phyloP scores from a whole-genome alignment of 1,140 invertebrate genomes.

The Tetragonula clypearis region DNA sequence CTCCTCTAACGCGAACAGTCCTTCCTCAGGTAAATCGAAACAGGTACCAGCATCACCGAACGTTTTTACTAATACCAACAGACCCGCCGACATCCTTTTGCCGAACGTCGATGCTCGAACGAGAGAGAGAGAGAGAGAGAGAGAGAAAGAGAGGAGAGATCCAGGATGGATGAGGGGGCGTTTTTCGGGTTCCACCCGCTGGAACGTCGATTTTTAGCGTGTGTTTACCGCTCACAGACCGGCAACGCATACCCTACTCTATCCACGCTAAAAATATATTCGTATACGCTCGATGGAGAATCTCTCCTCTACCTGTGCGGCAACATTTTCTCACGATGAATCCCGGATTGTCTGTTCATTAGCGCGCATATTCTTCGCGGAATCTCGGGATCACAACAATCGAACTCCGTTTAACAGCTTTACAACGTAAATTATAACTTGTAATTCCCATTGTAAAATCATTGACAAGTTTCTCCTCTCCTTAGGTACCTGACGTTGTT shows the following conservation, averaged over 20 bases:
- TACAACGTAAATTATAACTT: constrained; percentile 1
- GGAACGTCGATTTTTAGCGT: constrained; percentile 31
- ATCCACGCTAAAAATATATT: constrained; percentile 45
- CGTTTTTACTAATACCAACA: constrained; percentile 39
- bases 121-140: background rate
- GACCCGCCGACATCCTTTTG: constrained; percentile 1
- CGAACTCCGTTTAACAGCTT: background rate
- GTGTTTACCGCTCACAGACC: constrained; percentile 49
- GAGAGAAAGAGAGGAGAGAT: background rate
- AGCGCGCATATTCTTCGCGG: constrained; percentile 25
- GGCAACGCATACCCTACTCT: constrained; percentile 9
- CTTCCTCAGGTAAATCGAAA: constrained; percentile 66
- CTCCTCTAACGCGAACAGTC: constrained; percentile 6
- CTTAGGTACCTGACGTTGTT: too few relatives aligned
- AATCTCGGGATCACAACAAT: constrained; percentile 22
- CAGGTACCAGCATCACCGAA: constrained; percentile 55
- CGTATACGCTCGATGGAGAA: background rate
- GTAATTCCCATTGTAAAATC: constrained; percentile 7
- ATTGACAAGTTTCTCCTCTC: too few relatives aligned
- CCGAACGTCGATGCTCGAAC: constrained; percentile 9
- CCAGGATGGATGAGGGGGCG: constrained; percentile 45
- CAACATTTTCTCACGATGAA: constrained; percentile 39
- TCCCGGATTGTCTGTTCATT: constrained; percentile 27
- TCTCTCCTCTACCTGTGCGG: constrained; percentile 19
- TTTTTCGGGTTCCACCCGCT: constrained; percentile 48